A percentile compares a stretch with the other conserved stretches of the same genome.
These are phyloP conservation scores for Zeus faber DNA, from an alignment of 2,113 vertebrate species.

Conservation along the genomic window DNA sequence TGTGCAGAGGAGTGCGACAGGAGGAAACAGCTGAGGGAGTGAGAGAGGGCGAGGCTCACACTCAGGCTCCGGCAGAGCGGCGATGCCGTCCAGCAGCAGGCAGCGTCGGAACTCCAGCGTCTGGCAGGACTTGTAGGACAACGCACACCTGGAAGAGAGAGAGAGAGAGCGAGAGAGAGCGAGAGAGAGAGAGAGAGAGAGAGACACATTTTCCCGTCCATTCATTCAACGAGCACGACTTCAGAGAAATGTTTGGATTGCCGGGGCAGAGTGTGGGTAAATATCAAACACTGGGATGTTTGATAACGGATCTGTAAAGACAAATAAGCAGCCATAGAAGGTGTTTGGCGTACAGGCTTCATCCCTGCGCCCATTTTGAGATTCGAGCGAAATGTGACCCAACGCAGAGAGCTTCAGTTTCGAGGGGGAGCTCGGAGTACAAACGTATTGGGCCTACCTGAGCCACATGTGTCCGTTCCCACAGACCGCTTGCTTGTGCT, in stretches of 20 bases:
- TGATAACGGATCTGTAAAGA: slow-evolving; percentile 52
- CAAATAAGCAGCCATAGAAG: slow-evolving; percentile 55
- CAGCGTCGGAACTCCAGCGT: slow-evolving; percentile 89
- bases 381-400: not conserved
- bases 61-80: slow-evolving; percentile 85
- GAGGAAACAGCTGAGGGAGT: slow-evolving; percentile 58
- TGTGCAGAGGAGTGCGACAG: too few relatives aligned
- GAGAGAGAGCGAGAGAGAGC: slow-evolving; percentile 42
- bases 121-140: slow-evolving; percentile 96
- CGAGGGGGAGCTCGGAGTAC: not conserved
- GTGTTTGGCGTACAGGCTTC: slow-evolving; percentile 39
- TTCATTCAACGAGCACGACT: slow-evolving; percentile 51
- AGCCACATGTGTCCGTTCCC: slow-evolving; percentile 94
- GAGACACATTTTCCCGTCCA: slow-evolving; percentile 35
- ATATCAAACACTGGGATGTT: slow-evolving; percentile 59
- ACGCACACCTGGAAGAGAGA: slow-evolving; percentile 84
- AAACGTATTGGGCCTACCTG: slow-evolving; percentile 71
- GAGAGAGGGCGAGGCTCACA: slow-evolving; percentile 76
- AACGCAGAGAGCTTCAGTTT: not conserved
- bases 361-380: slow-evolving; percentile 26
- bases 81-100: slow-evolving; percentile 91
- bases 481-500: slow-evolving; percentile 85
- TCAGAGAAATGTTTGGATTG: slow-evolving; percentile 35
- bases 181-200: slow-evolving; percentile 23
- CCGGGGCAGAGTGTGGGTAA: slow-evolving; percentile 50